Percentiles rank a stretch among this genome's conserved stretches.
These are phyloP conservation scores for Brachirus orientalis DNA, from an alignment of 2,113 vertebrate species.

Conservation along the genomic window DNA sequence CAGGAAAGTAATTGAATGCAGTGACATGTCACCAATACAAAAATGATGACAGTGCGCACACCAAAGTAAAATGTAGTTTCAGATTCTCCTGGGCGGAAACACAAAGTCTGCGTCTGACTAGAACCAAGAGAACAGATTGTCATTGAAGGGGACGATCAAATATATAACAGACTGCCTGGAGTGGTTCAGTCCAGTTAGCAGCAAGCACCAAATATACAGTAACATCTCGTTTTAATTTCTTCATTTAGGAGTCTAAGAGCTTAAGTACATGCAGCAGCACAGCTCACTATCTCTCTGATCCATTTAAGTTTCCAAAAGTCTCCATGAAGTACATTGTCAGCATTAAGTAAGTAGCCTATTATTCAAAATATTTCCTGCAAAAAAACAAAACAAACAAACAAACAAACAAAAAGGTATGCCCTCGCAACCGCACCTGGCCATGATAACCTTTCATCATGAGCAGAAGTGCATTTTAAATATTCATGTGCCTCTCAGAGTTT, in stretches of 20 bases:
- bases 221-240: conserved; percentile 8
- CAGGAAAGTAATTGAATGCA: conserved; percentile 24
- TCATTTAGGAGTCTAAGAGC: conserved; percentile 23
- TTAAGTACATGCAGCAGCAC: conserved; percentile 21
- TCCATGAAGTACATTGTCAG: conserved; percentile 40
- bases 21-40: neutral
- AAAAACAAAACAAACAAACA: conserved; percentile 7
- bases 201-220: neutral
- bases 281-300: conserved; percentile 24
- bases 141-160: neutral
- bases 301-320: conserved; percentile 38
- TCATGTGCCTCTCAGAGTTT: conserved; percentile 41
- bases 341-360: conserved; percentile 51
- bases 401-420: conserved; percentile 28
- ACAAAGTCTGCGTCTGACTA: conserved; percentile 4
- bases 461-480: conserved; percentile 55
- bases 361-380: conserved; percentile 38
- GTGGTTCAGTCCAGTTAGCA: neutral
- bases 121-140: conserved; percentile 7
- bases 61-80: conserved; percentile 3
- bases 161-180: conserved; percentile 1
- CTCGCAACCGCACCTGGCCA: conserved; percentile 10
- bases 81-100: conserved; percentile 24
- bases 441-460: conserved; percentile 51
- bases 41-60: conserved; percentile 18